These are phyloP conservation scores for Psittacula echo DNA, from an alignment of 2,797 vertebrate species.

Conservation along the genomic window DNA sequence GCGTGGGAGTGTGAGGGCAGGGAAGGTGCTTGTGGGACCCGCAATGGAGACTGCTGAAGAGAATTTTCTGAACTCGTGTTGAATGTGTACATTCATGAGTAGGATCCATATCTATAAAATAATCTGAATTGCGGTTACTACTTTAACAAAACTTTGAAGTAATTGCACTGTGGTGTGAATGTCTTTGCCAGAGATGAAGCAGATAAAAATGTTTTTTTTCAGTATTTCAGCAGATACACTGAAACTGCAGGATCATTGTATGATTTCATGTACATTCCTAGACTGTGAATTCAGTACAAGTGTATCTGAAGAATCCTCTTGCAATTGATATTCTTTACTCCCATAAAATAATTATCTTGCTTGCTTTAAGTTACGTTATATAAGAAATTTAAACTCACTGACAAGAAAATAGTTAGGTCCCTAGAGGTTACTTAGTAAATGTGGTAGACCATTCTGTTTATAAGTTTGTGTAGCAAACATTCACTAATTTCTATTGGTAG, in stretches of 20 bases:
- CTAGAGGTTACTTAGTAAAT: neutral
- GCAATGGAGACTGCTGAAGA: neutral
- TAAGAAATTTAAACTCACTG: neutral
- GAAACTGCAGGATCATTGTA: neutral
- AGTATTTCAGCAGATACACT: neutral
- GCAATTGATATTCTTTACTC: neutral
- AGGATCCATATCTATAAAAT: neutral
- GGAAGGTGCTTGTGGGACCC: neutral
- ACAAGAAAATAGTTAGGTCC: neutral
- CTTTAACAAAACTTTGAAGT: neutral
- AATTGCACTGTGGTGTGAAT: neutral
- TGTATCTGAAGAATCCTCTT: neutral
- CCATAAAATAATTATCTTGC: neutral
- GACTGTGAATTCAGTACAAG: neutral
- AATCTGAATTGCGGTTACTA: neutral
- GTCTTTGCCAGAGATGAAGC: neutral
- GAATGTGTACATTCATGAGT: neutral
- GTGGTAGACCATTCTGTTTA: neutral
- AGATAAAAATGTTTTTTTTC: neutral
- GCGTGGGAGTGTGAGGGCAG: neutral
- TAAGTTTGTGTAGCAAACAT: neutral
- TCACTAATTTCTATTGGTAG: neutral
- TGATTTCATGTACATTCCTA: neutral
- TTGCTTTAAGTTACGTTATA: neutral
- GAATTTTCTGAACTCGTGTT: neutral